Base-by-base conservation (phyloP, 30 jellyfish, hydroid and myxozoan species). In the Clytia hemisphaerica region DNA sequence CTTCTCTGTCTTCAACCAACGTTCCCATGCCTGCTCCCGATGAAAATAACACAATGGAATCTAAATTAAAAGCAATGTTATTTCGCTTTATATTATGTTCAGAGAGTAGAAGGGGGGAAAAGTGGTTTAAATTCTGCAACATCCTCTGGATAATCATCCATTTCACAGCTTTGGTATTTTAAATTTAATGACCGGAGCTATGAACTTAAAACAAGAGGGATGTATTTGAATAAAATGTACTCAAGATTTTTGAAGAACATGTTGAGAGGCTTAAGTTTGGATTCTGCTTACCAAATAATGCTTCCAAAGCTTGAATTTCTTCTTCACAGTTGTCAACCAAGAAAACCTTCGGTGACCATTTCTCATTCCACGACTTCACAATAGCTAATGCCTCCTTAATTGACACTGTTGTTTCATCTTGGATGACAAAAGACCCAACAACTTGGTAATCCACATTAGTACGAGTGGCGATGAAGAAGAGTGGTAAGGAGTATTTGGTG, bases 41-140 rank as follows among this genome's bases (percentile, higher is more conserved):
- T 61, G 61, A 62, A 7, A 62, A 22, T 26, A 62, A 36, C 12
- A 62, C 76, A 36, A 58, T 62, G 61, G 38, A 24, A 18, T 37
- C 76, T 62, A 38, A 33, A 59, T 29, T 15, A 3, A 32, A 25
- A 25, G 22, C n/a, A 15, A 21, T 54, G 2, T 54, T 12, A 0
- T 2, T 29, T 3, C n/a, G n/a, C n/a, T n/a, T n/a, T n/a, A n/a
- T n/a, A n/a, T n/a, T n/a, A n/a, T n/a, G n/a, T n/a, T n/a, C n/a
- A n/a, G n/a, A n/a, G n/a, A n/a, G n/a, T n/a, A n/a, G n/a, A n/a
- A n/a, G n/a, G n/a, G n/a, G n/a, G n/a, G n/a, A n/a, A n/a, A n/a
- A n/a, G n/a, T n/a, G n/a, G n/a, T n/a, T n/a, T n/a, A n/a, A n/a
- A n/a, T n/a, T n/a, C n/a, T n/a, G n/a, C n/a, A n/a, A n/a, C n/a